Base-by-base conservation (phyloP, 2,797 vertebrate species). In the Siniperca scherzeri region DNA sequence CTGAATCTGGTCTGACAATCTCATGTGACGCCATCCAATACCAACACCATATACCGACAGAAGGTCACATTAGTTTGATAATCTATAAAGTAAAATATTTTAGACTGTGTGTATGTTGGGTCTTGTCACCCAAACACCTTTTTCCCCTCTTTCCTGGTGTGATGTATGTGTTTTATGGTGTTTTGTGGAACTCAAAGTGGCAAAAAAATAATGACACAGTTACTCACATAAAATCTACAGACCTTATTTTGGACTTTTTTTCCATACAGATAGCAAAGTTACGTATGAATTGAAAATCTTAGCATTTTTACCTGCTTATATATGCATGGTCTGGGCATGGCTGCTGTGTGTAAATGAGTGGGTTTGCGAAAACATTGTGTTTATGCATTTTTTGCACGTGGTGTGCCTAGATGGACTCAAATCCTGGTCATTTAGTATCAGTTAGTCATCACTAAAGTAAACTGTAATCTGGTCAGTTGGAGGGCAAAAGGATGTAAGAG, bases 401-500 rank as follows among this genome's bases (percentile, higher is more conserved):
- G 9, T 70, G 48, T 48, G 13, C 48, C 27, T 70, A 9, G 19
- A 68, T 65, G 25, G 40, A 66, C 72, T 82, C 42, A 80, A 57
- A 84, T 77, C 67, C 69, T 65, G 36, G 50, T 78, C 67, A 65
- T 69, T 91, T 53, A 67, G 74, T 77, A 59, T 71, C 66, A 82
- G 86, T 84, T 71, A 74, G 74, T 87, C 90, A 88, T 89, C 55
- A 67, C 76, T 77, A 74, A 83, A 90, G 77, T 76, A 83, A 89
- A 81, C 55, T 62, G 70, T 92, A 90, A 90, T 90, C 88, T 91
- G 87, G 79, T 90, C 86, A 89, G 82, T 77, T 87, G 83, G 91
- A 92, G 90, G 91, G 76, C 87, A 84, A 87, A 89, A 42, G 73
- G 81, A 93, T 91, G 84, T 82, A 78, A 76, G 74, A 89, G 86